phyloP scores from a whole-genome alignment of 2,888 invertebrate genomes.

The Elysia crispata region DNA sequence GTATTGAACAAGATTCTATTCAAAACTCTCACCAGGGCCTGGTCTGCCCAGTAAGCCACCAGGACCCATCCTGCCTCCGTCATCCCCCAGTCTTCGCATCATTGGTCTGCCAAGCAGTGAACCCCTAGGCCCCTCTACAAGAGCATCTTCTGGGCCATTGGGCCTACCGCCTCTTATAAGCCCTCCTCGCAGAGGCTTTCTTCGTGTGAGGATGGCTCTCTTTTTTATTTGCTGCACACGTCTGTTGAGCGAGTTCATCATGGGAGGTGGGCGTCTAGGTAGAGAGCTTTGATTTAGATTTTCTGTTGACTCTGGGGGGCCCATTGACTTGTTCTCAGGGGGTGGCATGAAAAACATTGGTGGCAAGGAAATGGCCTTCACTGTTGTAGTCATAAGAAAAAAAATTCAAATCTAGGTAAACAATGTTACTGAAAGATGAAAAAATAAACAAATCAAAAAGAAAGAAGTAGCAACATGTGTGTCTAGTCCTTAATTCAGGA shows the following conservation, averaged over 20 bases:
- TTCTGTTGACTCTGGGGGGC: constrained; percentile 40
- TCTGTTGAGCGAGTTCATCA: constrained; percentile 42
- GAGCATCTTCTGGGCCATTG: not conserved
- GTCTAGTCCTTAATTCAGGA: too few relatives aligned
- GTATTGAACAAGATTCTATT: not conserved
- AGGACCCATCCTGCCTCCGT: constrained; percentile 11
- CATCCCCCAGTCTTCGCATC: constrained; percentile 15
- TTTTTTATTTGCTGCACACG: constrained; percentile 42
- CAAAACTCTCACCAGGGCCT: constrained; percentile 30
- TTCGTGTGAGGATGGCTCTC: constrained; percentile 40
- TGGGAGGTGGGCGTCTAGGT: constrained; percentile 21
- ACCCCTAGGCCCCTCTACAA: not conserved
- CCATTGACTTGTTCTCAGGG: constrained; percentile 41
- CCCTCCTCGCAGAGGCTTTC: constrained; percentile 34
- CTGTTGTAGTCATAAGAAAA: not conserved
- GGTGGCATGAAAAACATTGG: constrained; percentile 45
- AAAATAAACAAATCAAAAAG: too few relatives aligned
- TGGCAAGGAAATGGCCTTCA: constrained; percentile 43
- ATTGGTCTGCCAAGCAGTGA: not conserved
- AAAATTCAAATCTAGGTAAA: too few relatives aligned
- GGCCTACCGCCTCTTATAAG: constrained; percentile 33
- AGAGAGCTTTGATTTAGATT: constrained; percentile 43
- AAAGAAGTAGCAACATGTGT: too few relatives aligned
- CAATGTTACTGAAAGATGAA: too few relatives aligned
- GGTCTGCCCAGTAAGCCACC: constrained; percentile 2